Conservation (phyloP, 1,140 invertebrate genomes). For the Anadara kagoshimensis region DNA sequence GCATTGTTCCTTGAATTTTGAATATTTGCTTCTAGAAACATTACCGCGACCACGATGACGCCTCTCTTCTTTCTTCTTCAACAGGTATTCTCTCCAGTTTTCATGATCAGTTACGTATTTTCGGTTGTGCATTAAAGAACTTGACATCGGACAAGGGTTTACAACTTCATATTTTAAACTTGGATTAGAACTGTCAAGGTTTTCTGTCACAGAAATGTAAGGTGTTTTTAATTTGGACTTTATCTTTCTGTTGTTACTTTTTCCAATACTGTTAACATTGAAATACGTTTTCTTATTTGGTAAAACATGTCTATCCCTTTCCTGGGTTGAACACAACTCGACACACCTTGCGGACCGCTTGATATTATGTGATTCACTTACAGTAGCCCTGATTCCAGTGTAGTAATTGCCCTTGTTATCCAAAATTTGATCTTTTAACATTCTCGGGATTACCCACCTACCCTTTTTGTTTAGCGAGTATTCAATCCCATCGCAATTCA, state of each 20-base stretch:
- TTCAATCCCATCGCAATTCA: slow-evolving; percentile 19
- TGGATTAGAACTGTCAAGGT: neutral
- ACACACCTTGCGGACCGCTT: slow-evolving; percentile 1
- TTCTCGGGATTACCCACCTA: slow-evolving; percentile 31
- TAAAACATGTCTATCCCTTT: neutral
- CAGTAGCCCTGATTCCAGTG: too few relatives aligned
- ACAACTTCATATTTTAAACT: slow-evolving; percentile 19
- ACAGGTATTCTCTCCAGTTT: neutral
- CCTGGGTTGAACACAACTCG: slow-evolving; percentile 4
- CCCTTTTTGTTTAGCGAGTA: slow-evolving; percentile 46
- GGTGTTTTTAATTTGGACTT: neutral
- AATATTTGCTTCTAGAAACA: neutral
- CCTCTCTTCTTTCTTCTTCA: neutral
- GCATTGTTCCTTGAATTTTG: neutral
- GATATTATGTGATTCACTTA: slow-evolving; percentile 14
- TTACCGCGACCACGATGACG: neutral
- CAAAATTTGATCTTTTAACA: slow-evolving; percentile 26
- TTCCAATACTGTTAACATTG: neutral
- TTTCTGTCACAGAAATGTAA: too few relatives aligned
- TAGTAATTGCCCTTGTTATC: too few relatives aligned
- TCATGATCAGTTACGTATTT: slow-evolving; percentile 31
- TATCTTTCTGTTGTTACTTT: neutral
- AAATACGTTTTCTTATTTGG: slow-evolving; percentile 19
- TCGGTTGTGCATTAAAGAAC: slow-evolving; percentile 32
- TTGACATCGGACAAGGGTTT: slow-evolving; percentile 27